Evolutionary conservation across 2,888 invertebrate genomes (phyloP), one percentile per base, ranked within the genome.

Genomic region (Siphonodentalium dalli): DNA sequence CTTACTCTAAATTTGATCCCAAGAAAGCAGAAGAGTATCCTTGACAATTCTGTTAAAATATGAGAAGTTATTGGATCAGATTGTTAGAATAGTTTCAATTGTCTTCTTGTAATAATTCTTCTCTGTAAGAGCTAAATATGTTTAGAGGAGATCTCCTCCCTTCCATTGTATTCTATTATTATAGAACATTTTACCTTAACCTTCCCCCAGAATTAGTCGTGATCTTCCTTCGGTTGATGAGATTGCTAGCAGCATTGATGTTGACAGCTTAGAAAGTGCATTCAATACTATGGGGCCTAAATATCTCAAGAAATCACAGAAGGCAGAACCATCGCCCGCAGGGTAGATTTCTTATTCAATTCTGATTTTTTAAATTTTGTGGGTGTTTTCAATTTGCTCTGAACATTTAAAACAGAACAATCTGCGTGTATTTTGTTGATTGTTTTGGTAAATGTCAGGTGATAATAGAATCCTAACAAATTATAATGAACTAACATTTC

Each of bases 241-340:
- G 42, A 68, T 81, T 9, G 73, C 85, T 85, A 2, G 87, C 85
- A 72, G 72, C 20, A 66, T 83, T 13, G 94, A 96, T 79, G 88
- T 93, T 20, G 93, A 93, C 68, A 87, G 88, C 4, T 82, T 97
- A 39, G 96, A 97, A 79, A 88, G 89, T 0, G 89, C 80, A 26
- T 81, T 81, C 67, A 69, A 77, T 67, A 90, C 47, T 89, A 89
- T 91, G 85, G 91, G 91, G n/a, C 90, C 92, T 2, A 95, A 93
- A 82, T 90, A 93, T 46, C 89, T 90, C 24, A 92, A 90, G 80
- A 91, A 90, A 78, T 66, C 75, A 61, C 89, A 67, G 43, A 72
- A 74, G 56, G 60, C 71, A 45, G 66, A 68, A 52, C 69, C 71
- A 11, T 75, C 75, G 31, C 75, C 75, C 20, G 66, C 63, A 54